Percentiles rank a stretch among this genome's conserved stretches.
phyloP scores from a whole-genome alignment of 2,113 vertebrate genomes.

The Melanerpes formicivorus region DNA sequence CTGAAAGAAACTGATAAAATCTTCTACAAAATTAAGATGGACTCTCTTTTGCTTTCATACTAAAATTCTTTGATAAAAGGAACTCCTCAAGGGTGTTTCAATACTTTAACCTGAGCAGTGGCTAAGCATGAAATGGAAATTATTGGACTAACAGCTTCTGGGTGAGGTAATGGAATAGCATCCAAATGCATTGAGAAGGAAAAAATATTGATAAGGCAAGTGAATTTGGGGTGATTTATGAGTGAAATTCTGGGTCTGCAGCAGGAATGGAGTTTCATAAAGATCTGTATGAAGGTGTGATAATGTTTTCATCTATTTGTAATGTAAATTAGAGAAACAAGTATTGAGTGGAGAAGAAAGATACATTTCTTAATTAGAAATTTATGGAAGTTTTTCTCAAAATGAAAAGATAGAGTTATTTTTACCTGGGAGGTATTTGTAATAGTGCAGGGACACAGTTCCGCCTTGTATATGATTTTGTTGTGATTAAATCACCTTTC shows the following conservation, averaged over 20 bases:
- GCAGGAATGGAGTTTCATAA: neutral
- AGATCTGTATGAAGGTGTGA: neutral
- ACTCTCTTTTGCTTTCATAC: neutral
- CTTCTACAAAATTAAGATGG: neutral
- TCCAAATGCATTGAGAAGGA: neutral
- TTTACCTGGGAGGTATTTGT: neutral
- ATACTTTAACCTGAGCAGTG: neutral
- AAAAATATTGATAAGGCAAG: neutral
- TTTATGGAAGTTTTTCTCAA: neutral
- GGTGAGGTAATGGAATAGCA: conserved; percentile 9
- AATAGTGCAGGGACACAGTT: neutral
- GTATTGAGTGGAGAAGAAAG: conserved; percentile 13
- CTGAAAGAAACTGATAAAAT: neutral
- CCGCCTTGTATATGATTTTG: neutral
- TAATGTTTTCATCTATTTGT: neutral
- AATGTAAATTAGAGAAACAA: conserved; percentile 11
- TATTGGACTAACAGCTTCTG: conserved; percentile 27
- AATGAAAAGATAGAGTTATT: neutral
- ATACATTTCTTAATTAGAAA: conserved; percentile 10
- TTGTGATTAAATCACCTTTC: neutral
- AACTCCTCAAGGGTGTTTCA: neutral
- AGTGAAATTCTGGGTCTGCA: neutral
- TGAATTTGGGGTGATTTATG: conserved; percentile 30
- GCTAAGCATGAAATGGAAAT: neutral
- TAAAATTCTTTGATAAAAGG: neutral